These are phyloP conservation scores for Leptodactylus fallax DNA, from an alignment of 2,797 vertebrate species.

Conservation along the genomic window DNA sequence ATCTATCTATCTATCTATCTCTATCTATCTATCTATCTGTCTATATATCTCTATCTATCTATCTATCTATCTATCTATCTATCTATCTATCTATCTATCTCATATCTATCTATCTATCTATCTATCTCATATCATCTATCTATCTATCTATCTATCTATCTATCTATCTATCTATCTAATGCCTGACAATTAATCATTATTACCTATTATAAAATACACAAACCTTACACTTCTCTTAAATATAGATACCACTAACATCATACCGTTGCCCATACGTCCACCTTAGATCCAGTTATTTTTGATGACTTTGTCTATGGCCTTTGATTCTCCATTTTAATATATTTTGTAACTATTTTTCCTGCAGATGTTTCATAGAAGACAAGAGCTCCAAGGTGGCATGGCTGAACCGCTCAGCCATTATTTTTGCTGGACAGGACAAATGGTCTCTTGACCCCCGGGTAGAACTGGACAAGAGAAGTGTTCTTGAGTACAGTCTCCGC, in stretches of 20 bases:
- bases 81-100: conserved; percentile 4
- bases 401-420: conserved; percentile 99
- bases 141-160: background rate
- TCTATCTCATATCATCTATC: conserved; percentile 1
- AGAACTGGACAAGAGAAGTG: conserved; percentile 93
- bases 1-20: too few species aligned
- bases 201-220: too few species aligned
- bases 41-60: background rate
- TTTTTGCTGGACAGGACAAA: conserved; percentile 97
- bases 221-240: too few species aligned
- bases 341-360: conserved; percentile 53
- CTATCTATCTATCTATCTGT: too few species aligned
- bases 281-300: background rate
- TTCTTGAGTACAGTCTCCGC: conserved; percentile 96
- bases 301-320: background rate
- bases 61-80: background rate
- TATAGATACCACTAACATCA: too few species aligned
- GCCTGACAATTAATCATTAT: too few species aligned
- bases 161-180: too few species aligned
- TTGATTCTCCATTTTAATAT: background rate
- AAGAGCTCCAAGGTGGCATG: conserved; percentile 97
- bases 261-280: too few species aligned
- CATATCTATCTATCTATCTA: background rate
- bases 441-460: conserved; percentile 98
- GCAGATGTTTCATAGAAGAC: conserved; percentile 97